Conservation (phyloP, 2,113 vertebrate genomes). For the Brachirus orientalis region DNA sequence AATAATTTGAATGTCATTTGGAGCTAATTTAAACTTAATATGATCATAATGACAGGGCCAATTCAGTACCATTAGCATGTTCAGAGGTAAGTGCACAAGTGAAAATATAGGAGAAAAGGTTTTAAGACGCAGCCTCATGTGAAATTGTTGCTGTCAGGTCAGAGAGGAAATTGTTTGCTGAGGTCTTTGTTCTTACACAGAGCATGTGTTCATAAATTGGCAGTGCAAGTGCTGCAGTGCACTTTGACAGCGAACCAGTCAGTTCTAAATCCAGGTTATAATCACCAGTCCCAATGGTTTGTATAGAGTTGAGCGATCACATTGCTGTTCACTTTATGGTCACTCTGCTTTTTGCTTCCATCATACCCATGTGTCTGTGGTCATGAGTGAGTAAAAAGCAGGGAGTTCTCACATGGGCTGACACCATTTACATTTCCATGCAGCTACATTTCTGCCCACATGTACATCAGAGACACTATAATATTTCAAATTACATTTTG, state of each 20-base stretch:
- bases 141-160: constrained; percentile 59
- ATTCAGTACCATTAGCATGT: constrained; percentile 67
- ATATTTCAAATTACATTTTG: neutral
- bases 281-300: constrained; percentile 52
- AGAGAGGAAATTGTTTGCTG: constrained; percentile 60
- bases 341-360: constrained; percentile 27
- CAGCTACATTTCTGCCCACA: no score
- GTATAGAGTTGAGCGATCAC: constrained; percentile 29
- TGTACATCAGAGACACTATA: neutral
- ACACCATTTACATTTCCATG: no score
- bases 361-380: neutral
- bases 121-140: constrained; percentile 51
- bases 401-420: neutral
- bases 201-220: constrained; percentile 62
- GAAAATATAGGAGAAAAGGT: constrained; percentile 45
- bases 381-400: constrained; percentile 9
- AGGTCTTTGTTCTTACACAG: constrained; percentile 63
- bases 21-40: constrained; percentile 72
- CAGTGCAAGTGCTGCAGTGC: constrained; percentile 30
- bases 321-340: constrained; percentile 28
- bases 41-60: constrained; percentile 67
- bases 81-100: constrained; percentile 34
- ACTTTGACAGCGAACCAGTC: constrained; percentile 28
- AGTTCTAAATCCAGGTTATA: constrained; percentile 29
- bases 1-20: constrained; percentile 73